Base-by-base conservation (phyloP, 2,113 vertebrate species). In the Sylvietta virens region DNA sequence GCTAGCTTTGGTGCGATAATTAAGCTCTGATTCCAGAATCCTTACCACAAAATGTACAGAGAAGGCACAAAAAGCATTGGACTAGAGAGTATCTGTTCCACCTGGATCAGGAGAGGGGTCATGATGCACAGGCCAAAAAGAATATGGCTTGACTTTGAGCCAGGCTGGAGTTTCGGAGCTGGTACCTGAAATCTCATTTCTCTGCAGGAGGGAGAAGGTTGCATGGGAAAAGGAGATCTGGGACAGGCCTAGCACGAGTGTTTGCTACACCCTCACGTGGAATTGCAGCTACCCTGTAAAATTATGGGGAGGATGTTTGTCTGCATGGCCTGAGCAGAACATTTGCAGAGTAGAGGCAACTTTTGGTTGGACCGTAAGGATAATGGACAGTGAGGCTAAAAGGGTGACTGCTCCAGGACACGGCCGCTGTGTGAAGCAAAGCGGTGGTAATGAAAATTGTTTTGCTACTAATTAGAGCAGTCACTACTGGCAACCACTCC, bases 401-500 rank as follows among this genome's bases (percentile, higher is more conserved):
- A 79, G 3, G 6, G 83, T 84, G 88, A 76, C 53, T 78, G 72
- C 88, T 92, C 84, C 76, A 64, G 92, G 82, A 86, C 17, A 21
- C 16, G 62, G 85, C 73, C 82, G 67, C 73, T 81, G 51, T 73
- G 77, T 66, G 84, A 87, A 95, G 73, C 61, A 95, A 95, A 87
- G 78, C 10, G 0, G 33, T 3, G 19, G 70, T 76, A 91, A 96
- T 82, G 65, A 94, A 89, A 89, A 76, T 85, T 67, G 61, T 23
- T 96, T 90, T 91, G 81, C 54, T 85, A 79, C 90, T 95, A 88
- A 95, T 92, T 92, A 91, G 60, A 82, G 50, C 87, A 80, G 87
- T 95, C 94, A 82, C 81, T 92, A 69, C 60, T 93, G 90, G 93
- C 91, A 97, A 91, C 84, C 54, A 69, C 70, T 91, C 67, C 50